Base-by-base conservation (phyloP, 2,888 invertebrate genomes). In the Chrysodeixis includens region DNA sequence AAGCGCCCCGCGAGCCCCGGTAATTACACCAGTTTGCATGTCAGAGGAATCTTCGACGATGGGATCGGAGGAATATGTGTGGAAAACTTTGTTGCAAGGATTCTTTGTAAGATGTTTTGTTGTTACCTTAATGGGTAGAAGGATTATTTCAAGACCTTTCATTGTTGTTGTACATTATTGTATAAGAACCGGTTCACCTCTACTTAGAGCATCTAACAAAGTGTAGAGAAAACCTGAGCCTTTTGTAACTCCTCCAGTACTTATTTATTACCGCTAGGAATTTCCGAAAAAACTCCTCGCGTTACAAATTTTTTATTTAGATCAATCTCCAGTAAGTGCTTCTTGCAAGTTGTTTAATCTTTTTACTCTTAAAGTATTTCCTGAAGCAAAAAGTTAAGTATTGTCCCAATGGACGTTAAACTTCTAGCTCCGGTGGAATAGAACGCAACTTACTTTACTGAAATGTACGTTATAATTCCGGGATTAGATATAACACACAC, bases 11-110 rank as follows among this genome's bases (percentile, higher is more conserved):
- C 65, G 68, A 71, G 62, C 54, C 52, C 63, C 68, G 62, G 65
- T 71, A 81, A 81, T 81, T 75, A 79, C 68, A 60, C 62, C 65
- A 68, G 64, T 81, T 74, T 71, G 65, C 67, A 66, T 70, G 71
- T 79, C 81, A 79, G 71, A 67, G 67, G 69, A 68, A 77, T 74
- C 75, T 75, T 66, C 62, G 55, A 67, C 52, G 64, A 74, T 61
- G 26, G 22, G 32, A 73, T 69, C 63, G 60, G 53, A 51, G 60
- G 52, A 44, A 56, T 66, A 56, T 0, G 59, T 57, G 56, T 59
- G 62, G 66, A 67, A 65, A 65, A 66, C 32, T 60, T 62, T 40
- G 44, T 56, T 32, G 18, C 16, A n/a, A 49, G 12, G 26, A 53
- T 60, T 57, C 57, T 22, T 55, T 57, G 30, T 32, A 60, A 32